Evolutionary conservation across 2,113 vertebrate genomes (phyloP).

Genomic region (Terrapene triunguis): DNA sequence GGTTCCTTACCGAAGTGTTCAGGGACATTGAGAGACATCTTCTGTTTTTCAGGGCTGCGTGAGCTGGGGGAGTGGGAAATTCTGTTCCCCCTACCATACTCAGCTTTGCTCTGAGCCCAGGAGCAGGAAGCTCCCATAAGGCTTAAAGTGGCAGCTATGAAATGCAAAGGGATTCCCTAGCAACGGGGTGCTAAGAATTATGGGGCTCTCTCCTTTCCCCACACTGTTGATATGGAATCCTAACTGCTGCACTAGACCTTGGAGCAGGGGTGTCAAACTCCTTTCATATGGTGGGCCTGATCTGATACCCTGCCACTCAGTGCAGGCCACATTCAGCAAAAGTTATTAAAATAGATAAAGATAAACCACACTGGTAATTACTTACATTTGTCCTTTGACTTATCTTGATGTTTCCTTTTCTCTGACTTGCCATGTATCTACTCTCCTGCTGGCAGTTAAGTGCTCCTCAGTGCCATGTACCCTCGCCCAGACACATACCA

Average conservation of each 20-base stretch:
- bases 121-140: background rate
- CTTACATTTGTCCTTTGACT: background rate
- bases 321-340: background rate
- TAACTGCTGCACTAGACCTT: background rate
- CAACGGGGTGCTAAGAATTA: background rate
- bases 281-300: background rate
- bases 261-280: background rate
- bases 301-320: background rate
- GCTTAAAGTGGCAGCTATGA: background rate
- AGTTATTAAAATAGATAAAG: background rate
- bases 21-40: background rate
- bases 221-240: background rate
- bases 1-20: background rate
- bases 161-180: background rate
- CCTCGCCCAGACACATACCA: background rate
- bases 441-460: background rate
- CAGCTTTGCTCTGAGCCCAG: background rate
- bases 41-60: background rate
- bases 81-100: background rate
- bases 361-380: background rate
- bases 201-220: background rate
- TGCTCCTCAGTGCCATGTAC: background rate
- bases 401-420: background rate
- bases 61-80: background rate
- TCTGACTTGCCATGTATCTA: background rate